Percentiles rank a stretch among this genome's conserved stretches.
Conservation (phyloP, 2,113 vertebrate species). For the Poecilia latipinna region DNA sequence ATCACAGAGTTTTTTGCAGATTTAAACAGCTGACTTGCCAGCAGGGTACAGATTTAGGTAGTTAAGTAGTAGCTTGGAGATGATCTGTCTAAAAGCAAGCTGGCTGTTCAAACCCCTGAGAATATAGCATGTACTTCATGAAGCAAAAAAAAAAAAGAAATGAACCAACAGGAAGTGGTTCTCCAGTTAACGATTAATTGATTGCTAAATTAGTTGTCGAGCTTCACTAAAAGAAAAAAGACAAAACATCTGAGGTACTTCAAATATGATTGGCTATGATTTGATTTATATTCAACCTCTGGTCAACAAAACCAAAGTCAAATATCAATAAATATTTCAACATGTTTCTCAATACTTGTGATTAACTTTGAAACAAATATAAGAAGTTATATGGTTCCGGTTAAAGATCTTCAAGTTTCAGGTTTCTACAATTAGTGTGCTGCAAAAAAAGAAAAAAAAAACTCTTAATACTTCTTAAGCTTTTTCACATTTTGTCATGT, state of each 20-base stretch:
- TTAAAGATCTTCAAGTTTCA: conserved; percentile 37
- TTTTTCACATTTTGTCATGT: too few species aligned
- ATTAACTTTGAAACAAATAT: conserved; percentile 30
- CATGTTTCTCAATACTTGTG: conserved; percentile 29
- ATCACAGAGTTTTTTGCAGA: conserved; percentile 16
- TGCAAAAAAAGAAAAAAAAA: too few species aligned
- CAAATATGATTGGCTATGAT: conserved; percentile 43
- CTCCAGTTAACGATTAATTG: too few species aligned
- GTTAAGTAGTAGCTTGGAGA: conserved; percentile 29
- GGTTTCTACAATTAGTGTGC: conserved; percentile 8
- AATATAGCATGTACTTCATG: conserved; percentile 17
- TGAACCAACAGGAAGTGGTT: neutral
- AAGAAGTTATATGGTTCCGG: conserved; percentile 15
- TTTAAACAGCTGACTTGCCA: conserved; percentile 15
- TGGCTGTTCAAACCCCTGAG: conserved; percentile 33
- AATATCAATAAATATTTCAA: conserved; percentile 40
- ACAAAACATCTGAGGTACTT: conserved; percentile 42
- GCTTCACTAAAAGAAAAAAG: neutral
- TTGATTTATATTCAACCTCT: conserved; percentile 22
- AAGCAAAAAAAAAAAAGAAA: neutral
- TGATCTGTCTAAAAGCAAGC: conserved; percentile 22
- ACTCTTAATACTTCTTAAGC: too few species aligned
- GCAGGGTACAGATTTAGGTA: conserved; percentile 19
- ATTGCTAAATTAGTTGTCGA: neutral
- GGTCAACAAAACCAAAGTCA: conserved; percentile 8